Percentiles rank a stretch among this genome's conserved stretches.
Evolutionary conservation across 2,888 invertebrate genomes (phyloP).

Genomic region (Zelleria hepariella): DNA sequence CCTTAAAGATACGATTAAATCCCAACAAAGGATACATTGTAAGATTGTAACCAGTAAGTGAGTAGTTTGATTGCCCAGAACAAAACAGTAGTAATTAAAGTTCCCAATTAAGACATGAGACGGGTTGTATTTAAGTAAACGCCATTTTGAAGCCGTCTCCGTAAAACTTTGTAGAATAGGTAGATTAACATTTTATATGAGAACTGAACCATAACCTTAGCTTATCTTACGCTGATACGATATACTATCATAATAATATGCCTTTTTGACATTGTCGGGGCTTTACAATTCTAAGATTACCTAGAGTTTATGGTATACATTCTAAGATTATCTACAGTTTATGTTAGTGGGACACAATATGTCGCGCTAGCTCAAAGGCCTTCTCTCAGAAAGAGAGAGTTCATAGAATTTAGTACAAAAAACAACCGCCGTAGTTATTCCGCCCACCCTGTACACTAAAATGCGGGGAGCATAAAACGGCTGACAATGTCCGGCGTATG

Average conservation of each 20-base stretch:
- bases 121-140: slow-evolving; percentile 47
- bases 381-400: too few species aligned
- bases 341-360: too few species aligned
- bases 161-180: neutral
- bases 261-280: too few species aligned
- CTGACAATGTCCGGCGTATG: slow-evolving; percentile 29
- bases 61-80: slow-evolving; percentile 44
- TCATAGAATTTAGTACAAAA: too few species aligned
- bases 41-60: slow-evolving; percentile 46
- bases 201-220: neutral
- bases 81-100: slow-evolving; percentile 56
- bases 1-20: too few species aligned
- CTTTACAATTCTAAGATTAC: too few species aligned
- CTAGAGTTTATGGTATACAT: too few species aligned
- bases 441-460: slow-evolving; percentile 29
- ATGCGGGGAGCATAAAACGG: slow-evolving; percentile 34
- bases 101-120: slow-evolving; percentile 43
- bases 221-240: neutral
- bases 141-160: slow-evolving; percentile 27
- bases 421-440: neutral
- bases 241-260: neutral
- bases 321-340: too few species aligned
- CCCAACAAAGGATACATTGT: slow-evolving; percentile 49
- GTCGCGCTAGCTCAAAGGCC: too few species aligned
- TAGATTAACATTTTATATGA: neutral